A percentile compares a stretch with the other conserved stretches of the same genome.
Evolutionary conservation across 2,888 invertebrate genomes (phyloP).

Genomic region (Leptopterna dolabrata): DNA sequence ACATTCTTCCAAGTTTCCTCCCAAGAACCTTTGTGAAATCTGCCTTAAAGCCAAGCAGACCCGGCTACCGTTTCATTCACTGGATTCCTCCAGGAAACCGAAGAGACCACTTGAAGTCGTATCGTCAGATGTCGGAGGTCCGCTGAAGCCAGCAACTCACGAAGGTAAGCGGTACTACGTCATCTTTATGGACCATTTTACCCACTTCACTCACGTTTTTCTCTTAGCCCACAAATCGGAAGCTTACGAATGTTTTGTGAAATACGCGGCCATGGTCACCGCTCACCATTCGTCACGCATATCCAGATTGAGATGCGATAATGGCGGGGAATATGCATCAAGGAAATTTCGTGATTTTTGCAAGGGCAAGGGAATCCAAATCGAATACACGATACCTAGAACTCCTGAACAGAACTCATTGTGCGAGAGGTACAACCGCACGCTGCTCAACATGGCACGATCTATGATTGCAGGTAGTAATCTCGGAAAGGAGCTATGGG

Average conservation of each 20-base stretch:
- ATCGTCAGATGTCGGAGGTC: constrained; percentile 62
- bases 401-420: constrained; percentile 57
- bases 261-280: constrained; percentile 27
- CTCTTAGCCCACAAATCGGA: constrained; percentile 62
- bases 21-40: not conserved
- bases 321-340: constrained; percentile 58
- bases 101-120: constrained; percentile 58
- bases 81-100: not conserved
- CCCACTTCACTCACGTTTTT: constrained; percentile 61
- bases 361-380: constrained; percentile 55
- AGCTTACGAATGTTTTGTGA: constrained; percentile 55
- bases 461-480: constrained; percentile 62
- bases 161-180: constrained; percentile 61
- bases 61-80: not conserved
- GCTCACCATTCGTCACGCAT: not conserved
- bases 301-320: constrained; percentile 52
- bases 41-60: constrained; percentile 1
- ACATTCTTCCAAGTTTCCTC: not conserved
- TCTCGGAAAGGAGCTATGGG: constrained; percentile 63
- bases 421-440: constrained; percentile 58
- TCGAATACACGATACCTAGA: constrained; percentile 55
- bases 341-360: constrained; percentile 51
- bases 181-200: constrained; percentile 63
- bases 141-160: constrained; percentile 56
- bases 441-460: constrained; percentile 62